Conservation (phyloP, 2,113 vertebrate species). For the Accipiter virgatus region DNA sequence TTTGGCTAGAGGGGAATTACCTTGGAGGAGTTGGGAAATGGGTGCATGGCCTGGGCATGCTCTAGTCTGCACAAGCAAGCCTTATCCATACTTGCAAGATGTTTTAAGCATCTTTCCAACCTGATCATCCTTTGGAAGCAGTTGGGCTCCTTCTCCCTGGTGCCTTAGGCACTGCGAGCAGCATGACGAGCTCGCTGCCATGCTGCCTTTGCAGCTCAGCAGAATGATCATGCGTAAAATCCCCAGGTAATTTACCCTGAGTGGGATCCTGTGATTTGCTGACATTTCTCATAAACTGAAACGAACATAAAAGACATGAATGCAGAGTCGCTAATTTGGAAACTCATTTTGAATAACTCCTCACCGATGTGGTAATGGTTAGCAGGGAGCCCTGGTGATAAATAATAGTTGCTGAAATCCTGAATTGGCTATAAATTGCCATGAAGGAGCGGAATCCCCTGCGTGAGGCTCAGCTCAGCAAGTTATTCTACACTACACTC, state of each 20-base stretch:
- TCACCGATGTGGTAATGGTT: background rate
- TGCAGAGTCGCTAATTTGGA: slow-evolving; percentile 34
- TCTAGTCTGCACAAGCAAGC: background rate
- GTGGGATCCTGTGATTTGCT: slow-evolving; percentile 58
- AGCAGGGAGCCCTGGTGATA: slow-evolving; percentile 50
- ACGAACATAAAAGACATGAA: slow-evolving; percentile 35
- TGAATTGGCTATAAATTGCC: slow-evolving; percentile 51
- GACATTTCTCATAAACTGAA: slow-evolving; percentile 49
- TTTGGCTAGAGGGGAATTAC: background rate
- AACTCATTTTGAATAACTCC: slow-evolving; percentile 43
- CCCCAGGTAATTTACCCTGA: slow-evolving; percentile 55
- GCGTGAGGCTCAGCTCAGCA: background rate
- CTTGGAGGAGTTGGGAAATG: background rate
- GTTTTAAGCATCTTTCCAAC: background rate
- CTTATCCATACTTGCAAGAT: background rate
- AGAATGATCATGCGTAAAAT: slow-evolving; percentile 36
- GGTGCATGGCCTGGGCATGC: background rate
- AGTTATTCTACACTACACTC: background rate
- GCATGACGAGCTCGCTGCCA: background rate
- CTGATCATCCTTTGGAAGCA: background rate
- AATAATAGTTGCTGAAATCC: slow-evolving; percentile 46
- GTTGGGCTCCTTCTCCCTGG: background rate
- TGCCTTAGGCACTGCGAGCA: background rate
- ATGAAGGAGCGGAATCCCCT: slow-evolving; percentile 4
- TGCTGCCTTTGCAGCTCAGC: background rate